These are phyloP conservation scores for Acholoe squamosa DNA, from an alignment of 2,888 invertebrate genomes.

Conservation along the genomic window DNA sequence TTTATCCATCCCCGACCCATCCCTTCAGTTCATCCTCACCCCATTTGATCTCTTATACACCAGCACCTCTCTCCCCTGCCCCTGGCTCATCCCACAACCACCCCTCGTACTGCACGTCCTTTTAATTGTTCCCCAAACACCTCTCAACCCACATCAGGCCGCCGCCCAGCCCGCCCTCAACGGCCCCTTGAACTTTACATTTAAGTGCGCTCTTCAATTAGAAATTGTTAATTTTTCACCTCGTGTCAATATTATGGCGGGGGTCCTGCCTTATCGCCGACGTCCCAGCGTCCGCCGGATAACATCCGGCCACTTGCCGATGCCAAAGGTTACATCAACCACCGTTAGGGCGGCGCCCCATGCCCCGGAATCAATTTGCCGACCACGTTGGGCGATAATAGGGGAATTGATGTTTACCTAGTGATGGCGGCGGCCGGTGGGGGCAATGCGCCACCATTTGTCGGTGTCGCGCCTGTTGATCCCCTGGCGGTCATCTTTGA, in stretches of 20 bases:
- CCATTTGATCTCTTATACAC: background rate
- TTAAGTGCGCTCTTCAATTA: constrained; percentile 63
- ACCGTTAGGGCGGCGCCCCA: constrained; percentile 27
- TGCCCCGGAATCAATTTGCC: constrained; percentile 52
- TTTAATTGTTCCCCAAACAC: constrained; percentile 59
- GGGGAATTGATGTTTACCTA: constrained; percentile 61
- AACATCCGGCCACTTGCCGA: constrained; percentile 51
- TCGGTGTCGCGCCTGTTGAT: constrained; percentile 61
- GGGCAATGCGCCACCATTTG: constrained; percentile 12
- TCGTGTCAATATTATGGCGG: constrained; percentile 64
- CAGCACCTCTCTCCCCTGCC: background rate
- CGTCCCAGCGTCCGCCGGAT: constrained; percentile 57
- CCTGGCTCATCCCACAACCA: background rate
- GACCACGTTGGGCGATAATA: constrained; percentile 50
- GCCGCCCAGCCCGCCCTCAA: background rate
- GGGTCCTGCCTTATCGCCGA: constrained; percentile 43
- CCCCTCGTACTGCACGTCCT: background rate
- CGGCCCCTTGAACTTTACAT: constrained; percentile 57
- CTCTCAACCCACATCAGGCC: constrained; percentile 35
- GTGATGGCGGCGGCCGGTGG: constrained; percentile 44
- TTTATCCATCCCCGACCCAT: no score
- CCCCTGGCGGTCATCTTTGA: constrained; percentile 56
- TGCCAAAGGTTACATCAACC: constrained; percentile 60
- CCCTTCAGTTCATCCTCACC: background rate
- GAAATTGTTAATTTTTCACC: constrained; percentile 64